Conservation (phyloP, 2,113 vertebrate genomes). For the Carlito syrichta region DNA sequence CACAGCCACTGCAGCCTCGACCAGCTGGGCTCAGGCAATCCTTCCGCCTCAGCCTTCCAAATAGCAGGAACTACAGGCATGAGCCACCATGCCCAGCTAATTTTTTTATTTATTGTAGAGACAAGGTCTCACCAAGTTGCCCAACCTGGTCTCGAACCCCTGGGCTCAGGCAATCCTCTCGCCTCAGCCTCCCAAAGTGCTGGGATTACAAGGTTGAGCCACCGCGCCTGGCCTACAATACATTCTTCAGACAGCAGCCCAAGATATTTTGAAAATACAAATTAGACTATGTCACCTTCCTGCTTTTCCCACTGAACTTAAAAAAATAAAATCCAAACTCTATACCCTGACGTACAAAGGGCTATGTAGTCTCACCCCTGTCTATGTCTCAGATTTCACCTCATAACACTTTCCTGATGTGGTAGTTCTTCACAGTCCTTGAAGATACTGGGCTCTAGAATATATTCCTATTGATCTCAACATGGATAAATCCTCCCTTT, state of each 20-base stretch:
- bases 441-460: background rate
- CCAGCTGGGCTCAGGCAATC: too few relatives aligned
- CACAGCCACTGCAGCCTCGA: too few relatives aligned
- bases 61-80: too few relatives aligned
- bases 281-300: background rate
- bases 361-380: background rate
- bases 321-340: constrained; percentile 8
- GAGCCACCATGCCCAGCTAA: too few relatives aligned
- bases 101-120: too few relatives aligned
- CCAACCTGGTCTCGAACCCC: too few relatives aligned
- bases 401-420: background rate
- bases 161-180: too few relatives aligned
- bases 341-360: background rate
- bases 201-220: too few relatives aligned
- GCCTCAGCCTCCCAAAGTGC: too few relatives aligned
- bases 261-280: constrained; percentile 17
- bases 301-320: background rate
- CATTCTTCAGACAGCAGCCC: background rate
- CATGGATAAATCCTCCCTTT: background rate
- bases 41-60: too few relatives aligned
- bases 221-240: too few relatives aligned
- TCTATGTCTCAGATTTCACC: background rate
- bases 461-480: background rate
- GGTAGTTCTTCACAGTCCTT: background rate
- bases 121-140: too few relatives aligned